These are phyloP conservation scores for Protodeltote pygarga DNA, from an alignment of 2,888 invertebrate species.

Conservation along the genomic window DNA sequence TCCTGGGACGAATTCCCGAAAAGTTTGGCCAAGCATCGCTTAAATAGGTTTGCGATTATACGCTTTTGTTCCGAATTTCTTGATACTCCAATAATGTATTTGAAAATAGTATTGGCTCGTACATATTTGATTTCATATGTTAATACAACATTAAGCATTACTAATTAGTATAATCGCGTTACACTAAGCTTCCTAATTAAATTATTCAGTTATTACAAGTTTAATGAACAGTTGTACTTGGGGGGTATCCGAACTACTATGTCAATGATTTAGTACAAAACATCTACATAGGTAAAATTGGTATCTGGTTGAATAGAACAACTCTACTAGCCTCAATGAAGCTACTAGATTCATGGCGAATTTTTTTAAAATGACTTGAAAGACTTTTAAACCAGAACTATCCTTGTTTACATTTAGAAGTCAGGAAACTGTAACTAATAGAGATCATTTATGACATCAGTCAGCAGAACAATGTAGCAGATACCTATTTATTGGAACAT, in stretches of 20 bases:
- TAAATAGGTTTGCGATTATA: constrained; percentile 58
- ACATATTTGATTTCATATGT: constrained; percentile 4
- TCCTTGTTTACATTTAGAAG: too few species aligned
- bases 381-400: too few species aligned
- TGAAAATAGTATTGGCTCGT: too few species aligned
- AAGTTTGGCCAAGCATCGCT: constrained; percentile 65
- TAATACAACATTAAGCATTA: constrained; percentile 21
- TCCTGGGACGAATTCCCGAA: constrained; percentile 76
- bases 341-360: too few species aligned
- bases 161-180: constrained; percentile 44
- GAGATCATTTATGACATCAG: too few species aligned
- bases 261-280: constrained; percentile 15
- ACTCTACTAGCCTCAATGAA: too few species aligned
- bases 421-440: too few species aligned
- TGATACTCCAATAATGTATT: too few species aligned
- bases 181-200: constrained; percentile 45
- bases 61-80: constrained; percentile 34
- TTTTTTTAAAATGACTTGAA: too few species aligned
- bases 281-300: constrained; percentile 21
- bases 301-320: too few species aligned
- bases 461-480: too few species aligned
- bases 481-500: too few species aligned
- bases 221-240: constrained; percentile 42
- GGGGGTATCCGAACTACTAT: constrained; percentile 30
- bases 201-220: constrained; percentile 45